Percentiles rank a stretch among this genome's conserved stretches.
These are phyloP conservation scores for Dryococelus australis DNA, from an alignment of 2,888 invertebrate genomes.

Conservation along the genomic window DNA sequence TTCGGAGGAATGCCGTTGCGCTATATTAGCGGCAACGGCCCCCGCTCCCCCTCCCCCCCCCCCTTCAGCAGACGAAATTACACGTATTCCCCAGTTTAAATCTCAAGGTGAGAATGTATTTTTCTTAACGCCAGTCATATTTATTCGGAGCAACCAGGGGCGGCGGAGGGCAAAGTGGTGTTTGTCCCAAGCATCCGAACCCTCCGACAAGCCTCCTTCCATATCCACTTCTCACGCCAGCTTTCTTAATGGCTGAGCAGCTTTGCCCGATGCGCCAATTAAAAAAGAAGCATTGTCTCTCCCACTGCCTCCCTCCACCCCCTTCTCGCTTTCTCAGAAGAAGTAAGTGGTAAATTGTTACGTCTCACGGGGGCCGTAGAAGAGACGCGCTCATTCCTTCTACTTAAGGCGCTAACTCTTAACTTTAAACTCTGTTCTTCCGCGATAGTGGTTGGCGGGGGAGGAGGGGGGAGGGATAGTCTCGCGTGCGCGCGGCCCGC, in stretches of 20 bases:
- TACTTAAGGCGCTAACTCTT: slow-evolving; percentile 16
- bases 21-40: neutral
- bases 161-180: neutral
- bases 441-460: neutral
- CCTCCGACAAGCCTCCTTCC: neutral
- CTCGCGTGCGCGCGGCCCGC: neutral
- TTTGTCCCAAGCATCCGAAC: neutral
- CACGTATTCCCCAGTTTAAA: neutral
- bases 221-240: slow-evolving; percentile 7
- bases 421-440: neutral
- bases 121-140: slow-evolving; percentile 11
- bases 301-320: neutral
- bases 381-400: neutral
- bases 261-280: slow-evolving; percentile 16
- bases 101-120: slow-evolving; percentile 7
- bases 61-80: neutral
- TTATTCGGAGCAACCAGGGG: neutral
- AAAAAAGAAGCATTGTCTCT: slow-evolving; percentile 5
- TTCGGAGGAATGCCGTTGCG: neutral
- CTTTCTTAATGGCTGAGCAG: slow-evolving; percentile 11
- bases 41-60: no score
- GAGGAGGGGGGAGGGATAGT: neutral
- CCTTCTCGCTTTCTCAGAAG: neutral
- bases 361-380: slow-evolving; percentile 11
- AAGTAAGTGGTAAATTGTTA: slow-evolving; percentile 24